phyloP scores from a whole-genome alignment of 1,140 invertebrate species.

The Diplogasteroides magnus region DNA sequence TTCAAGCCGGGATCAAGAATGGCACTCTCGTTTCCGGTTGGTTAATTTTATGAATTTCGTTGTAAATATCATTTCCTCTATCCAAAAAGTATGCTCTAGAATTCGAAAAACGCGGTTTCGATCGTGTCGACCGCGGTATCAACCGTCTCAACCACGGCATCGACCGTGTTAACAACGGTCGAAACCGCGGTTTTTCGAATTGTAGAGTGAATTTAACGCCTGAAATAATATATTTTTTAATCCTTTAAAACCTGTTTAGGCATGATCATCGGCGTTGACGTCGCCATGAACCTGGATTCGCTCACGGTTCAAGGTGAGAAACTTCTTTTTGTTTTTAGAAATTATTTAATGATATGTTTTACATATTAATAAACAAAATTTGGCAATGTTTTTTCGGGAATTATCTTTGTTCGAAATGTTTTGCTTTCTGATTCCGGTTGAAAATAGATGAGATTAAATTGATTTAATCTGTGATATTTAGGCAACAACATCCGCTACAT shows the following conservation, averaged over 20 bases:
- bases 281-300: slow-evolving; percentile 89
- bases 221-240: not conserved
- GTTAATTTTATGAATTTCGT: not conserved
- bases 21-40: slow-evolving; percentile 77
- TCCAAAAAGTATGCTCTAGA: too few relatives aligned
- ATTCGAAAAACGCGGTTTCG: too few relatives aligned
- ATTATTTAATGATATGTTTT: slow-evolving; percentile 1
- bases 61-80: not conserved
- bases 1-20: slow-evolving; percentile 99
- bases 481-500: slow-evolving; percentile 93
- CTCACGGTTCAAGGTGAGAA: slow-evolving; percentile 75
- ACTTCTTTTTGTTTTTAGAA: too few relatives aligned
- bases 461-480: slow-evolving; percentile 14
- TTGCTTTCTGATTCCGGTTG: not conserved
- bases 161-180: too few relatives aligned
- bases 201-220: not conserved
- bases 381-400: not conserved
- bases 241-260: slow-evolving; percentile 26
- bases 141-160: too few relatives aligned
- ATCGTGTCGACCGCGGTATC: too few relatives aligned
- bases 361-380: slow-evolving; percentile 3
- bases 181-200: not conserved
- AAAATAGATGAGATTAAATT: not conserved
- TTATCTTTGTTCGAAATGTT: not conserved
- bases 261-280: slow-evolving; percentile 76